These are phyloP conservation scores for Narcine bancroftii DNA, from an alignment of 2,113 vertebrate genomes.

Conservation along the genomic window DNA sequence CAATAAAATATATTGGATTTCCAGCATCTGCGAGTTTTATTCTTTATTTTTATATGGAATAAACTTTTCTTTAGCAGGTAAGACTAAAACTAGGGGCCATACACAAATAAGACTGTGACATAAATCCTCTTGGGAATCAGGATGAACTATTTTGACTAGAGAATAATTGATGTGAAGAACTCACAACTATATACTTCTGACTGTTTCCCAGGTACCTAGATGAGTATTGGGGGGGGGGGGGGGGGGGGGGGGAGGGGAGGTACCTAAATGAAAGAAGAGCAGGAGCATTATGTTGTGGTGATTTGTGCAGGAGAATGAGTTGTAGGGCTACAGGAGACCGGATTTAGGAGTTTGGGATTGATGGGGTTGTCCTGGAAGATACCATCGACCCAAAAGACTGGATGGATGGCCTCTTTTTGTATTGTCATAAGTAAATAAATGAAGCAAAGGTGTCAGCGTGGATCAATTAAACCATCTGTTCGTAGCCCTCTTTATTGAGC, in stretches of 20 bases:
- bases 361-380: neutral
- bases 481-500: neutral
- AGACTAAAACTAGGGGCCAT: neutral
- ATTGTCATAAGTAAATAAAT: no score
- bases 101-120: neutral
- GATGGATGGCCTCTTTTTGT: neutral
- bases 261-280: no score
- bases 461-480: neutral
- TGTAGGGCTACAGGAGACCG: no score
- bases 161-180: neutral
- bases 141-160: neutral
- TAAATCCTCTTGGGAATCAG: neutral
- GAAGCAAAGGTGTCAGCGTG: no score
- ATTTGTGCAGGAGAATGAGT: no score
- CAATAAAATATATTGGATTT: no score
- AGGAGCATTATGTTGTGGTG: no score
- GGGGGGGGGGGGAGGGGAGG: no score
- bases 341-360: neutral
- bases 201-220: neutral
- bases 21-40: no score
- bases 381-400: neutral
- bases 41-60: no score
- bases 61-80: neutral
- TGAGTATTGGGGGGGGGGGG: neutral
- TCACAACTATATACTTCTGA: no score